Base-by-base conservation (phyloP, 2,113 vertebrate genomes). In the Paraplagusia blochii region DNA sequence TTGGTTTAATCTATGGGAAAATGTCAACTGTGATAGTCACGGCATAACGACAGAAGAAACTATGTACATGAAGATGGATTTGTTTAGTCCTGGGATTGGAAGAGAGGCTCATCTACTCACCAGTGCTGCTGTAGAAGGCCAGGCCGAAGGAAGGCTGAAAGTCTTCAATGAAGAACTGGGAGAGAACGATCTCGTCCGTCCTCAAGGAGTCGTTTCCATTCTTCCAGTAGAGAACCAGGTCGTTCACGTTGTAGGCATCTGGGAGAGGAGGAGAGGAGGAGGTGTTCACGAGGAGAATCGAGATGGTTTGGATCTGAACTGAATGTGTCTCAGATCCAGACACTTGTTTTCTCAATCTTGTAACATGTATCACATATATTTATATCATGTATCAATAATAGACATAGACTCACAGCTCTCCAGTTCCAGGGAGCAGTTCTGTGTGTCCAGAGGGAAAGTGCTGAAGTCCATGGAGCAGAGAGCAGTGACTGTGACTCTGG, bases 361-460 rank as follows among this genome's bases (percentile, higher is more conserved):
- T n/a, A n/a, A n/a, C n/a, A n/a, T n/a, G n/a, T n/a, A n/a, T n/a
- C n/a, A 29, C 2, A 29, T 29, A 29, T 29, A 29, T 29, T 4
- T 29, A 29, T 29, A 29, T 4, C 22, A 95, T n/a, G n/a, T n/a
- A n/a, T n/a, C n/a, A n/a, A n/a, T n/a, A n/a, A n/a, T n/a, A n/a
- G n/a, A n/a, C n/a, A n/a, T n/a, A n/a, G n/a, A n/a, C 94, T 96
- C 89, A 96, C 93, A 95, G 84, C 94, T 97, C 89, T 97, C 94
- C 69, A 96, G 89, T 84, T 95, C 92, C 67, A 97, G 89, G 69
- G 93, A 95, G 72, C 93, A 96, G 55, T 94, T 95, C 80, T 97
- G 94, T 60, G 92, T 94, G 81, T 97, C 94, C 83, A 97, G 91
- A 72, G 94, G 95, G 85, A 97, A 96, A 72, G 91, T 92, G 55